Conservation (phyloP, 2,113 vertebrate genomes). For the Telmatochromis bifrenatus region DNA sequence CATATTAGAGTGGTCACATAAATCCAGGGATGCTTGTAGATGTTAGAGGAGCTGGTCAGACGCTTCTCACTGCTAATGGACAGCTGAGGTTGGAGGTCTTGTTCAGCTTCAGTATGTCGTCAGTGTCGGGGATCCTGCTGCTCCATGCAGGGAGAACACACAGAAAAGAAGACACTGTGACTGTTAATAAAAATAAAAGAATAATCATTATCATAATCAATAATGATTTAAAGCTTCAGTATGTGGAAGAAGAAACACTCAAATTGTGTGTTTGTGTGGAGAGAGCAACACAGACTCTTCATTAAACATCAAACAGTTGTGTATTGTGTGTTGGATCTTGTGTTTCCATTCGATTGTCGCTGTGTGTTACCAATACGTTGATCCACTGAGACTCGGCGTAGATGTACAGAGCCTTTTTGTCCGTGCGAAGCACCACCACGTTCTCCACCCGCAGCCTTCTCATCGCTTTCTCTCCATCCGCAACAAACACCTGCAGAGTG, state of each 20-base stretch:
- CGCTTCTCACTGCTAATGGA: background rate
- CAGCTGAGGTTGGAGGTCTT: background rate
- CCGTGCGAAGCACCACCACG: constrained; percentile 47
- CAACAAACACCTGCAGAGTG: constrained; percentile 33
- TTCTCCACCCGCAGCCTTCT: constrained; percentile 27
- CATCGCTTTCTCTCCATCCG: constrained; percentile 38
- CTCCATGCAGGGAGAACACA: background rate
- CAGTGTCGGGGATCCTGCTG: background rate
- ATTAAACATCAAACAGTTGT: background rate
- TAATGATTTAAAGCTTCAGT: background rate
- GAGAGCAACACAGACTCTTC: background rate
- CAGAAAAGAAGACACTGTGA: background rate
- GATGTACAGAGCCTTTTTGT: constrained; percentile 40
- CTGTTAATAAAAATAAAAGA: background rate
- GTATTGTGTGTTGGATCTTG: background rate
- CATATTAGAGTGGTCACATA: background rate
- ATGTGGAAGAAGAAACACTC: background rate
- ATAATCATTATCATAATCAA: background rate
- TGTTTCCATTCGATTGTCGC: background rate
- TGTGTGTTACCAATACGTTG: constrained; percentile 36
- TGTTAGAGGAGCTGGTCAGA: background rate
- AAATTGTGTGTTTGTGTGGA: background rate
- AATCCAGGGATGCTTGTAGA: background rate
- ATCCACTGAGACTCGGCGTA: constrained; percentile 51
- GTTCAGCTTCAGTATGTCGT: background rate